Percentiles rank a stretch among this genome's conserved stretches.
Conservation (phyloP, 2,888 invertebrate genomes). For the Chymomyza fuscimana region DNA sequence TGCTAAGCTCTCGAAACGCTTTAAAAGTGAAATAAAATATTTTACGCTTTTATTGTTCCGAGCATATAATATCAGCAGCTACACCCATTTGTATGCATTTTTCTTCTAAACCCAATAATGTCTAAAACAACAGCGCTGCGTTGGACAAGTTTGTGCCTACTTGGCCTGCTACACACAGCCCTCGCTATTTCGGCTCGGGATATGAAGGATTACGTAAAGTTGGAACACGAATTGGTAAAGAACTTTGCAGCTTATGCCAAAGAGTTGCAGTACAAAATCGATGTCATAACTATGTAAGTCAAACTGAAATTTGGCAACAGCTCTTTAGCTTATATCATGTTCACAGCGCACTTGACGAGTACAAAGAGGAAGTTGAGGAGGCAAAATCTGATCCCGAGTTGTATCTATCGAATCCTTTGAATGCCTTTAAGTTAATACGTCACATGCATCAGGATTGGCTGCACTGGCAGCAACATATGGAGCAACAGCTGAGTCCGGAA, state of each 20-base stretch:
- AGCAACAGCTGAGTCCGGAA: conserved; percentile 10
- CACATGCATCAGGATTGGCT: conserved; percentile 55
- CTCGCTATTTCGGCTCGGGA: not conserved
- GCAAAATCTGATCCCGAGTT: conserved; percentile 30
- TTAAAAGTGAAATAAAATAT: not conserved
- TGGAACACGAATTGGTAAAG: conserved; percentile 18
- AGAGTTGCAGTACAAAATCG: conserved; percentile 26
- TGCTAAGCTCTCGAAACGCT: not conserved
- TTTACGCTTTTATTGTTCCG: not conserved
- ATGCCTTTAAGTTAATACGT: conserved; percentile 35
- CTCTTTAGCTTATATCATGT: not conserved
- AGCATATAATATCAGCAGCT: not conserved
- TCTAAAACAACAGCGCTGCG: not conserved
- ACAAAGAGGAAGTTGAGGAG: conserved; percentile 15
- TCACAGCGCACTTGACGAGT: conserved; percentile 40
- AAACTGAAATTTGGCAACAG: not conserved
- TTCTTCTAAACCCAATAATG: not conserved
- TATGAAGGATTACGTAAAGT: not conserved
- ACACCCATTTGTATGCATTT: not conserved
- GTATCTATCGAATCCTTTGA: conserved; percentile 44
- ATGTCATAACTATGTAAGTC: conserved; percentile 33
- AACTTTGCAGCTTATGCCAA: conserved; percentile 25
- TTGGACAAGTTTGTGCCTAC: not conserved
- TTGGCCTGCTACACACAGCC: not conserved
- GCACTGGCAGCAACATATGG: conserved; percentile 44